phyloP scores from a whole-genome alignment of 2,888 invertebrate genomes.

The Tigriopus californicus region DNA sequence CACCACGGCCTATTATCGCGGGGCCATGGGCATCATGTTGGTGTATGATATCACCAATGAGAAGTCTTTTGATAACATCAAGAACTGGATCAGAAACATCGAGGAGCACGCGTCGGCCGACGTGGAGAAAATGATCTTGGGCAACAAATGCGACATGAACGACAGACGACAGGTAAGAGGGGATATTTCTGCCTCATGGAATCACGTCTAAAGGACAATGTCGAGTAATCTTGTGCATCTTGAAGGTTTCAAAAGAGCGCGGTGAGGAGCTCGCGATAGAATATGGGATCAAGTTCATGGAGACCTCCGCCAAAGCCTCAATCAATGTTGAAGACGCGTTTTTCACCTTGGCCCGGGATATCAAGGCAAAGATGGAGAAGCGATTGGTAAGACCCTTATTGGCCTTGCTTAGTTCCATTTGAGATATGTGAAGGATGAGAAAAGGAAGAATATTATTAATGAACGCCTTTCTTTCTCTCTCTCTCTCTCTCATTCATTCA shows the following conservation, averaged over 20 bases:
- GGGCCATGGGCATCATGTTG: constrained; percentile 98
- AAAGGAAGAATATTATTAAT: no score
- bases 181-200: neutral
- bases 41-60: constrained; percentile 99
- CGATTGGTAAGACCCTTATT: constrained; percentile 55
- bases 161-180: constrained; percentile 62
- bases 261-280: constrained; percentile 93
- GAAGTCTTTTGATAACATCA: constrained; percentile 96
- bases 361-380: constrained; percentile 94
- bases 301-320: constrained; percentile 94
- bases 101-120: constrained; percentile 97
- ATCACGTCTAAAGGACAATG: neutral
- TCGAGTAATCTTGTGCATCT: neutral
- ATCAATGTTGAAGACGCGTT: constrained; percentile 96
- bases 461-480: neutral
- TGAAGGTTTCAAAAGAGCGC: constrained; percentile 70
- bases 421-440: no score
- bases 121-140: constrained; percentile 96
- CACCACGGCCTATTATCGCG: constrained; percentile 98
- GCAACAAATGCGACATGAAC: constrained; percentile 95
- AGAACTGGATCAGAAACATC: constrained; percentile 97
- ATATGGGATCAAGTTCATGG: constrained; percentile 97
- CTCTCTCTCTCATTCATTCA: neutral
- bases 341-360: constrained; percentile 88
- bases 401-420: constrained; percentile 18